Percentiles rank a stretch among this genome's conserved stretches.
These are phyloP conservation scores for Dinomys branickii DNA, from an alignment of 2,113 vertebrate genomes.

Conservation along the genomic window DNA sequence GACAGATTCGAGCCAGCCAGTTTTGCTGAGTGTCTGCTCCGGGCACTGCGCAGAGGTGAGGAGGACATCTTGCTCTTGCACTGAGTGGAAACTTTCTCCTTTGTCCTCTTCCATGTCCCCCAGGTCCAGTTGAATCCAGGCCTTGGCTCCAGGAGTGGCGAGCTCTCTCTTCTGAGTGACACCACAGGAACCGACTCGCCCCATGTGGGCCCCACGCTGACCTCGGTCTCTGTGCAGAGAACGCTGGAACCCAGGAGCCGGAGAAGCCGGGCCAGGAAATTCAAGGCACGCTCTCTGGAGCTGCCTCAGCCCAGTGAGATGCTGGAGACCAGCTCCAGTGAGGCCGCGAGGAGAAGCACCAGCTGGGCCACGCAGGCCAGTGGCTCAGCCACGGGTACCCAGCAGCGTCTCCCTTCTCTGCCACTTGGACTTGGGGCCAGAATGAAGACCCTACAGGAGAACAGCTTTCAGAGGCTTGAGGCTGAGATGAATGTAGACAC, in stretches of 20 bases:
- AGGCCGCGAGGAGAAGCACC: constrained; percentile 81
- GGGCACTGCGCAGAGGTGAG: neutral
- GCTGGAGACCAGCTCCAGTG: constrained; percentile 62
- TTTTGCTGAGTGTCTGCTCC: neutral
- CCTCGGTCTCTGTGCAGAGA: neutral
- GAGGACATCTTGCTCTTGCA: neutral
- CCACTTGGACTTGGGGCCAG: neutral
- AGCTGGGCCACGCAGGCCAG: constrained; percentile 76
- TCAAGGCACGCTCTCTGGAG: neutral
- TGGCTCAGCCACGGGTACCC: constrained; percentile 57
- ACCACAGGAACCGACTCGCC: rapidly evolving
- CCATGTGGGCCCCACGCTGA: neutral
- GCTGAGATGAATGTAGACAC: constrained; percentile 94
- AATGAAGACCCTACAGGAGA: constrained; percentile 56
- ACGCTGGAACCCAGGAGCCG: neutral
- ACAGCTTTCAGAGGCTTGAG: constrained; percentile 66
- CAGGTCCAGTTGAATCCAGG: constrained; percentile 89
- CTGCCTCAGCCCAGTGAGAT: constrained; percentile 25
- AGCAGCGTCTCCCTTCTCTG: neutral
- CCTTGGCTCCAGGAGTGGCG: constrained; percentile 71
- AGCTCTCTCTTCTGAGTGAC: constrained; percentile 77
- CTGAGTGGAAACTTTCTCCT: neutral
- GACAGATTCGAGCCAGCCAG: neutral
- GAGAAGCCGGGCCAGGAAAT: constrained; percentile 12
- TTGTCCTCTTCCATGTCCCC: neutral